phyloP scores from a whole-genome alignment of 2,888 invertebrate genomes.

The Schizaphis graminum region DNA sequence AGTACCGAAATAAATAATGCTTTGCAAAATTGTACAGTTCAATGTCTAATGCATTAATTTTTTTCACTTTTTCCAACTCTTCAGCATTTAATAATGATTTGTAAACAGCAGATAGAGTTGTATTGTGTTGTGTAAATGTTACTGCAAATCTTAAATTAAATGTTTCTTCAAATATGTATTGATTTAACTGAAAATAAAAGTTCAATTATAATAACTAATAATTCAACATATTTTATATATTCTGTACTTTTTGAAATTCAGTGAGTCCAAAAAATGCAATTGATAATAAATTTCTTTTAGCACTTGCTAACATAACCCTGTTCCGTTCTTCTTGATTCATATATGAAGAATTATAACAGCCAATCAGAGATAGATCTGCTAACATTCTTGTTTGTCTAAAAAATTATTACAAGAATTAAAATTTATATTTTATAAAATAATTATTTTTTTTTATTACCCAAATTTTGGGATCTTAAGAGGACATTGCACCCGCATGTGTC shows the following conservation, averaged over 20 bases:
- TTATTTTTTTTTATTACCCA: no score
- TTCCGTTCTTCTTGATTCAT: conserved; percentile 81
- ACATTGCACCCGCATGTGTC: no score
- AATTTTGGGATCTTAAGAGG: background rate
- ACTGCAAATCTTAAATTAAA: conserved; percentile 91
- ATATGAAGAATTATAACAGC: conserved; percentile 91
- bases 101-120: conserved; percentile 87
- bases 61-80: conserved; percentile 82
- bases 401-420: conserved; percentile 52
- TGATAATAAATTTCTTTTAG: conserved; percentile 92
- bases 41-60: conserved; percentile 89
- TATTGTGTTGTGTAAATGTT: conserved; percentile 93
- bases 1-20: conserved; percentile 83
- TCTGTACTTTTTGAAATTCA: conserved; percentile 88
- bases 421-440: background rate
- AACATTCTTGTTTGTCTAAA: conserved; percentile 95
- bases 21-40: conserved; percentile 95
- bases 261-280: conserved; percentile 99
- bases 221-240: background rate
- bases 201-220: background rate
- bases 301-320: conserved; percentile 91
- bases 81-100: conserved; percentile 82
- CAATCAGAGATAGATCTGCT: conserved; percentile 93
- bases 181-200: conserved; percentile 77
- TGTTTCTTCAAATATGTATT: conserved; percentile 94